Percentiles rank a stretch among this genome's conserved stretches.
phyloP scores from a whole-genome alignment of 1,140 invertebrate species.

The Plodia interpunctella region DNA sequence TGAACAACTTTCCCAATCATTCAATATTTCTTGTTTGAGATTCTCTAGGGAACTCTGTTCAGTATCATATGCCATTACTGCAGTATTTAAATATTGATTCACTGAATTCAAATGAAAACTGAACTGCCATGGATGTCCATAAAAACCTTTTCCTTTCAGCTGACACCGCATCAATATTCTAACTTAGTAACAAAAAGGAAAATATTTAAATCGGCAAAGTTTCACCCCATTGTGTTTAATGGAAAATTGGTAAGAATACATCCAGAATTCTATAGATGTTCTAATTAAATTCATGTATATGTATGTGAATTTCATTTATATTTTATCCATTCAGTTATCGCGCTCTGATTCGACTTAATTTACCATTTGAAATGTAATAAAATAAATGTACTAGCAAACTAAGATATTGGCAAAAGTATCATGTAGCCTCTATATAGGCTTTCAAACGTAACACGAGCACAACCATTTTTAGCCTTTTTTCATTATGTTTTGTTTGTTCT shows the following conservation, averaged over 20 bases:
- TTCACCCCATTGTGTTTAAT: conserved; percentile 37
- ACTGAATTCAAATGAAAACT: background rate
- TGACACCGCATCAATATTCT: conserved; percentile 30
- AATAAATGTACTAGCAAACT: too few relatives aligned
- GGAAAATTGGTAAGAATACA: conserved; percentile 60
- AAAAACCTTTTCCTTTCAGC: conserved; percentile 53
- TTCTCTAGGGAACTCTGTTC: too few relatives aligned
- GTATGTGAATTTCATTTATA: conserved; percentile 4
- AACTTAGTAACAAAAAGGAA: conserved; percentile 44
- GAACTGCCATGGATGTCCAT: conserved; percentile 43
- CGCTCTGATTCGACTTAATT: conserved; percentile 5
- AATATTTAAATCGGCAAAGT: conserved; percentile 32
- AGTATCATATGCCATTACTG: too few relatives aligned
- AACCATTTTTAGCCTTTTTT: too few relatives aligned
- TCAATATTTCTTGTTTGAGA: too few relatives aligned
- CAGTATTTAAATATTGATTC: too few relatives aligned
- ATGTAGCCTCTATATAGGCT: too few relatives aligned
- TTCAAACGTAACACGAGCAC: too few relatives aligned
- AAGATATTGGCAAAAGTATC: too few relatives aligned
- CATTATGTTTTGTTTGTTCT: too few relatives aligned
- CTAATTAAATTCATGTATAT: conserved; percentile 10
- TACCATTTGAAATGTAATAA: background rate
- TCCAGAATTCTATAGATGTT: conserved; percentile 41
- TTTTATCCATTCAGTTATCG: background rate
- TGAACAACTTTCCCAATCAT: too few relatives aligned